Evolutionary conservation across 2,113 vertebrate genomes (phyloP).

Genomic region (Coturnix japonica): DNA sequence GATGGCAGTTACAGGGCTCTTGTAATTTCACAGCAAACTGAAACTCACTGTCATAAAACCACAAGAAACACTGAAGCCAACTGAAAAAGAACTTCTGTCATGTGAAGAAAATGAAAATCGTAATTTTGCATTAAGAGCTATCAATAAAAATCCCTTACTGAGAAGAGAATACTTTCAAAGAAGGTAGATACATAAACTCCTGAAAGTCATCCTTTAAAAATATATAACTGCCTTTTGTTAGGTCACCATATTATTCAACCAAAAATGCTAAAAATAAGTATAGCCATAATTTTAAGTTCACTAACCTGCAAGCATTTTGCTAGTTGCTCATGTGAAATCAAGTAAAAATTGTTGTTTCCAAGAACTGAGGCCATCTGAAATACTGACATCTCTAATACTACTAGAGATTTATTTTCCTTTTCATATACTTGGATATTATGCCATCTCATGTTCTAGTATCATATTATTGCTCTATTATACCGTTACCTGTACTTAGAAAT

Average conservation of each 20-base stretch:
- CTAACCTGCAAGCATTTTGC: background rate
- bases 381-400: background rate
- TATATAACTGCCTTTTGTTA: rapidly evolving
- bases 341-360: background rate
- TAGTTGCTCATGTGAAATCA: background rate
- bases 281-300: background rate
- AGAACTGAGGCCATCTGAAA: background rate
- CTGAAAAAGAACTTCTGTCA: background rate
- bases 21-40: background rate
- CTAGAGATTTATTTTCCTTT: background rate
- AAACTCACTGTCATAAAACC: background rate
- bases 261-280: background rate
- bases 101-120: background rate
- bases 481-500: background rate
- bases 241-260: background rate
- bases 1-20: background rate
- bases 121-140: background rate
- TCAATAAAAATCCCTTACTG: background rate
- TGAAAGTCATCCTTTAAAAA: background rate
- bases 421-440: background rate
- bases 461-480: background rate
- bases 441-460: background rate
- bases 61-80: background rate
- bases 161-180: background rate
- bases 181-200: background rate